phyloP scores from a whole-genome alignment of 2,888 invertebrate species.

The Slavum lentiscoides region DNA sequence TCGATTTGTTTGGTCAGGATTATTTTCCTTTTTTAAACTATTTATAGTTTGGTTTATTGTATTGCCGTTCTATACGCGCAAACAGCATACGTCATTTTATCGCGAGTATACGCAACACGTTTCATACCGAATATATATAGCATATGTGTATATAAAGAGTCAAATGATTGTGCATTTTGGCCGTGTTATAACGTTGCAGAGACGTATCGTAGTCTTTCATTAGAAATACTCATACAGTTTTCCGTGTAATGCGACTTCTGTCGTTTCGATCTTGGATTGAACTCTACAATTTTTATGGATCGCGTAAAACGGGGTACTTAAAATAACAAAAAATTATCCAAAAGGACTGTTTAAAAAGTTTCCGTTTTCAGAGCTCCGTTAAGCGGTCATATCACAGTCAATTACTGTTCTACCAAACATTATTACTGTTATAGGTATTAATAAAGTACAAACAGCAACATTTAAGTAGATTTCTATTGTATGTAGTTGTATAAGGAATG shows the following conservation, averaged over 20 bases:
- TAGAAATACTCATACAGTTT: not conserved
- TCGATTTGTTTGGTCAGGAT: not conserved
- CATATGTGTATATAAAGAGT: too few relatives aligned
- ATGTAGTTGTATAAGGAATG: too few relatives aligned
- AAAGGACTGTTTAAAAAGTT: conserved; percentile 27
- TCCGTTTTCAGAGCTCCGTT: not conserved
- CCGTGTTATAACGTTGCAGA: too few relatives aligned
- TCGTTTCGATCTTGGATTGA: not conserved
- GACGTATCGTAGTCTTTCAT: too few relatives aligned
- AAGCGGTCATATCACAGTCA: not conserved
- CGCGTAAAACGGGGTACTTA: conserved; percentile 22
- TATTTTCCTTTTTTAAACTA: not conserved
- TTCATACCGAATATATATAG: too few relatives aligned
- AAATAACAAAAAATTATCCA: conserved; percentile 21
- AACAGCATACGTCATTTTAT: not conserved
- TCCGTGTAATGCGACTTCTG: not conserved
- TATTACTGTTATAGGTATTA: too few relatives aligned
- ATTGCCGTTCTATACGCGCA: not conserved
- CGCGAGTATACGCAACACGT: too few relatives aligned
- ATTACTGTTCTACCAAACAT: too few relatives aligned
- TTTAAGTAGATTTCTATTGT: too few relatives aligned
- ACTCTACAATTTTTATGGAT: conserved; percentile 15
- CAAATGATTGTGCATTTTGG: too few relatives aligned
- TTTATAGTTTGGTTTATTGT: not conserved
- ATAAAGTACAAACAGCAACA: too few relatives aligned